These are phyloP conservation scores for Poliocrania exsul DNA, from an alignment of 2,797 vertebrate genomes.

Conservation along the genomic window DNA sequence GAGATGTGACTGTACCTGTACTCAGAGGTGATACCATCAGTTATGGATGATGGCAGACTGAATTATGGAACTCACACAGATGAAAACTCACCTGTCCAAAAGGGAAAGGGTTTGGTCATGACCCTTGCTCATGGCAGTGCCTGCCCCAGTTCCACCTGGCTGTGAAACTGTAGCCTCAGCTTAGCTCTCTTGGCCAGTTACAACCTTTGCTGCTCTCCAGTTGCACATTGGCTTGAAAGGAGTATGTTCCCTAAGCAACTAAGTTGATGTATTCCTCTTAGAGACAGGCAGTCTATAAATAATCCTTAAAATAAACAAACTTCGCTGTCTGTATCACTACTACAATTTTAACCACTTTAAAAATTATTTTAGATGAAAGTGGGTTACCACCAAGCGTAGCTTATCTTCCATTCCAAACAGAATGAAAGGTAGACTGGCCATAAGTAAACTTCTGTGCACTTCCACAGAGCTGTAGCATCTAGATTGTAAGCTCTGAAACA, in stretches of 20 bases:
- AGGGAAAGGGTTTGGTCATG: background rate
- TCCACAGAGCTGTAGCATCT: background rate
- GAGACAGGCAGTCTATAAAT: constrained; percentile 47
- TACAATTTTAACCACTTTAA: background rate
- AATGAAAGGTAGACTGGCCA: background rate
- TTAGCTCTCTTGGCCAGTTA: background rate
- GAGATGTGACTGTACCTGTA: background rate
- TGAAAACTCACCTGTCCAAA: background rate
- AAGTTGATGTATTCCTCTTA: constrained; percentile 18
- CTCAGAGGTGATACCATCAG: background rate
- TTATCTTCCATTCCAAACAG: background rate
- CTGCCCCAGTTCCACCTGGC: background rate
- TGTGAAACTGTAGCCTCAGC: background rate
- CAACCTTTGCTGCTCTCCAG: background rate
- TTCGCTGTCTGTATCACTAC: background rate
- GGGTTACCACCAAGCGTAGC: background rate
- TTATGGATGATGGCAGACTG: background rate
- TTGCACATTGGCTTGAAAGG: constrained; percentile 22
- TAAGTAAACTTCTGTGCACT: background rate
- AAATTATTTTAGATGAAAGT: background rate
- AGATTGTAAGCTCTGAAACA: background rate
- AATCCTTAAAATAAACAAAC: constrained; percentile 29
- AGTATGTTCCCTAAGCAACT: constrained; percentile 42
- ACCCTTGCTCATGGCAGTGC: background rate
- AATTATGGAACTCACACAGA: background rate